Base-by-base conservation (phyloP, 37 sponge, comb jelly and placozoan genomes). In the Trichoplax adhaerens region DNA sequence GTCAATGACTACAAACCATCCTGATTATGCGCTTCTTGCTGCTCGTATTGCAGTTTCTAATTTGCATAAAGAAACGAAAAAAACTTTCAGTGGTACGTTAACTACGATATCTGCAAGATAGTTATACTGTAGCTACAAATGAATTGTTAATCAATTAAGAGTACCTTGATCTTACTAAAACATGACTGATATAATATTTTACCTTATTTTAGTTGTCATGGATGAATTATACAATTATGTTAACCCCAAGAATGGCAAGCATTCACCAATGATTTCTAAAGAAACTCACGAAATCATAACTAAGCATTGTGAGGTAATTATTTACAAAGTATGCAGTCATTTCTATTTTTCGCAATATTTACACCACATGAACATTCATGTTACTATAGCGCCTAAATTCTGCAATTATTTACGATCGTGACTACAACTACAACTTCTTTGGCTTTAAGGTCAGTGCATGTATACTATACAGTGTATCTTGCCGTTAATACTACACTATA, bases 1-100 rank as follows among this genome's bases (percentile, higher is more conserved):
- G 51, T 74, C 94, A 5, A 88, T 97, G 81, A 89, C 99, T 59
- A 97, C 99, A 55, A 83, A 86, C 52, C 99, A 98, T 57, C 99
- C 99, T 0, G 99, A 98, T 88, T 98, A 93, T 71, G 95, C 94
- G 63, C 82, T 82, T 53, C 77, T 98, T 51, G 99, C 99, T 46
- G 99, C 95, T 8, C 79, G 99, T 10, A 89, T 98, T 51, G 88
- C 91, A 50, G 89, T 93, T 52, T 89, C 91, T 48, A 98, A 98
- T 68, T 88, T 98, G 3, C 99, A 98, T 82, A 98, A 98, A 69
- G 91, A 98, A 73, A 91, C 99, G 48, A 86, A 93, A 81, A 98
- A 98, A 68, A 68, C 62, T 60, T 60, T 60, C 12, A 12, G 62
- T 12, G 12, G 10, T 60, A 12, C 62, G 8, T 60, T 12, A 12